Base-by-base conservation (phyloP, 2,888 invertebrate genomes). In the Sphinx pinastri region DNA sequence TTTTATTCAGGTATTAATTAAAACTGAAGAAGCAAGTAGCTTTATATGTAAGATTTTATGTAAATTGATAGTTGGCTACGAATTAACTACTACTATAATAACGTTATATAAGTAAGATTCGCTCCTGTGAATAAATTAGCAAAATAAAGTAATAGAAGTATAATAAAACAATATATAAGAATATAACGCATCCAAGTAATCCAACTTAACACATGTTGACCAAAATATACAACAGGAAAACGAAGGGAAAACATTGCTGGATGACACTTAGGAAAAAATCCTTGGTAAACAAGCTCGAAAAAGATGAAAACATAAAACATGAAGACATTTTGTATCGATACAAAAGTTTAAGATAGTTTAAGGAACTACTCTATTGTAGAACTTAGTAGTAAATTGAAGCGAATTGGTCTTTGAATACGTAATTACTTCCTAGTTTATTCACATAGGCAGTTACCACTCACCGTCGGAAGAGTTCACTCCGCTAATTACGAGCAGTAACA, bases 391-490 rank as follows among this genome's bases (percentile, higher is more conserved):
- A 63, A 19, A 49, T 49, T 13, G 6, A 12, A 49, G 12, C 1
- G 49, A 19, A 25, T 19, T 13, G 8, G 12, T 47, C 47, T 47
- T 16, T 47, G 47, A 45, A 47, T 45, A 25, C 14, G 14, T 38
- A 59, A 59, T 49, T 51, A 57, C 14, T 49, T 49, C 8, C 14
- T 51, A 58, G 4, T 59, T 58, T 51, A 58, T 60, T 60, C 11
- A 52, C 16, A 60, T 49, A 52, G 13, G 0, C 14, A 70, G 51
- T 52, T 49, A 57, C 49, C 51, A 71, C 93, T 93, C 85, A 93
- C 93, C 93, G 80, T 93, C 92, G 31, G 90, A 85, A 74, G 92
- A 86, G 71, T 85, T 84, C 73, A 82, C 85, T 73, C 85, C 84
- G 81, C 85, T 85, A 81, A 88, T 82, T 78, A 90, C 76, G 71